Evolutionary conservation across 2,888 invertebrate genomes (phyloP).

Genomic region (Agrochola lota): DNA sequence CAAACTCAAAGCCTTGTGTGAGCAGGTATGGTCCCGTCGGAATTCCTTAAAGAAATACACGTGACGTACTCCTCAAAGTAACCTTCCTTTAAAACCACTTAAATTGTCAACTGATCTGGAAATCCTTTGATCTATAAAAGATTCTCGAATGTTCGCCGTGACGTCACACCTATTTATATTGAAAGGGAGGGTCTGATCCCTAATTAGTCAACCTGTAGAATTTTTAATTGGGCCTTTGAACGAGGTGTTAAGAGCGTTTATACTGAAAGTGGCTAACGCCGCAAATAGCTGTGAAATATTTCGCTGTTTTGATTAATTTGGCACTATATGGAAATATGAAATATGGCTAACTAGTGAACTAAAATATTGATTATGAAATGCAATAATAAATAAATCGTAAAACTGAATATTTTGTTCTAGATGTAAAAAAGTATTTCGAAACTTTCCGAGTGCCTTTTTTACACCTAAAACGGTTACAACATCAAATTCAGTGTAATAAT

Average conservation of each 20-base stretch:
- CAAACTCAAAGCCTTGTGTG: not conserved
- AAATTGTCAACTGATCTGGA: slow-evolving; percentile 27
- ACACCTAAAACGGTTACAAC: too few species aligned
- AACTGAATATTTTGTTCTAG: too few species aligned
- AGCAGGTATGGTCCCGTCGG: not conserved
- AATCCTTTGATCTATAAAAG: slow-evolving; percentile 30
- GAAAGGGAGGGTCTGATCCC: slow-evolving; percentile 12
- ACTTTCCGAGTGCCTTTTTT: too few species aligned
- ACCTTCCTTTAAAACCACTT: slow-evolving; percentile 6
- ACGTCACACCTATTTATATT: slow-evolving; percentile 24
- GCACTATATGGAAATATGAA: too few species aligned
- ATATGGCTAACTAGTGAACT: too few species aligned
- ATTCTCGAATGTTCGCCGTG: slow-evolving; percentile 9
- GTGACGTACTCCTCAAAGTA: not conserved
- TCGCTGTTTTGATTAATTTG: too few species aligned
- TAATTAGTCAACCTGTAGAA: slow-evolving; percentile 21
- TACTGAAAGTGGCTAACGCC: too few species aligned
- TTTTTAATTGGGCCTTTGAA: slow-evolving; percentile 19
- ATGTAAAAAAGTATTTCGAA: too few species aligned
- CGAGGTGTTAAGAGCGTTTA: slow-evolving; percentile 13
- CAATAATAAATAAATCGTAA: too few species aligned
- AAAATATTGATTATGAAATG: too few species aligned
- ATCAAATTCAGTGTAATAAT: too few species aligned
- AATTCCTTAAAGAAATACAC: not conserved
- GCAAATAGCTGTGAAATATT: too few species aligned